Percentiles rank a stretch among this genome's conserved stretches.
Evolutionary conservation across 53 echinoderm and acorn worm species (phyloP).

Genomic region (Astropecten irregularis): DNA sequence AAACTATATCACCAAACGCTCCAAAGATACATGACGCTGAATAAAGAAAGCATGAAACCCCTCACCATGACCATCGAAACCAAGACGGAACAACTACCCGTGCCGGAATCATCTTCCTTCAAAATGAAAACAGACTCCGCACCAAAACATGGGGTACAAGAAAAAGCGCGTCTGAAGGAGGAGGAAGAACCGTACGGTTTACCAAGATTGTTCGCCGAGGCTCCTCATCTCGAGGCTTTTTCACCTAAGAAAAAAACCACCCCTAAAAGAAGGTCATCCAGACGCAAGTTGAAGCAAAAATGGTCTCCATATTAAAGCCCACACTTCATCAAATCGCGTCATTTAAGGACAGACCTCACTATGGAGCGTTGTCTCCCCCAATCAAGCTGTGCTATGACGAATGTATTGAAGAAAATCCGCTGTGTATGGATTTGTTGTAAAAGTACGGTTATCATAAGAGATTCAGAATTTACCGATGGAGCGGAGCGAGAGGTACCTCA

Average conservation of each 20-base stretch:
- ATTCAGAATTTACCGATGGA: neutral
- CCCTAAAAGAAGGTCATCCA: neutral
- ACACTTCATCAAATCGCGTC: neutral
- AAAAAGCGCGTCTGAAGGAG: neutral
- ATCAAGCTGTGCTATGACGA: neutral
- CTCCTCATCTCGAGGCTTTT: constrained; percentile 36
- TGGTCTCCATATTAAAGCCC: neutral
- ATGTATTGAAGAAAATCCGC: neutral
- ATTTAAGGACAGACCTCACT: neutral
- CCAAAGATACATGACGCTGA: constrained; percentile 61
- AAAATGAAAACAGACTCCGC: neutral
- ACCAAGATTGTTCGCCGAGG: constrained; percentile 31
- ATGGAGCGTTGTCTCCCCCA: constrained; percentile 59
- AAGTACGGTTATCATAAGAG: constrained; percentile 9
- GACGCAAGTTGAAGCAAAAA: neutral
- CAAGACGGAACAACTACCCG: too few relatives aligned
- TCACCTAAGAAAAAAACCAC: neutral
- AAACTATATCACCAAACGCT: too few relatives aligned
- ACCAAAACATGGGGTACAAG: neutral
- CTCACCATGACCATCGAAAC: constrained; percentile 35
- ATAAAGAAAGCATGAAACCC: constrained; percentile 44
- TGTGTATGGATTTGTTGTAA: constrained; percentile 54
- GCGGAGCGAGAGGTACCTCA: constrained; percentile 28
- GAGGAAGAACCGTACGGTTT: neutral
- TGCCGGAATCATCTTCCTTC: neutral